phyloP scores from a whole-genome alignment of 2,888 invertebrate genomes.

The Aporophyla nigra region DNA sequence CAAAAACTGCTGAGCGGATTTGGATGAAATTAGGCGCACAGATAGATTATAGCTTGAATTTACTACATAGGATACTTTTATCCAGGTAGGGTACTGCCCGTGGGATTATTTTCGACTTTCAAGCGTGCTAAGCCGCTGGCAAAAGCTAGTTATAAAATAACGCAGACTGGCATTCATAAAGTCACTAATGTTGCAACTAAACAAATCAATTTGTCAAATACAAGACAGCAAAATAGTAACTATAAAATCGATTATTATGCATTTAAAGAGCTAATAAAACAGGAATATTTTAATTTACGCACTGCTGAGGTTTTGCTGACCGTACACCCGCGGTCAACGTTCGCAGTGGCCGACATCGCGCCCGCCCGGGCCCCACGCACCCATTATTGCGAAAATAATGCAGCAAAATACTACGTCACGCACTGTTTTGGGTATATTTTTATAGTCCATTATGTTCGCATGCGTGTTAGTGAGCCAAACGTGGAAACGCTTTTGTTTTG shows the following conservation, averaged over 20 bases:
- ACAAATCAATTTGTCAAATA: slow-evolving; percentile 32
- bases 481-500: slow-evolving; percentile 64
- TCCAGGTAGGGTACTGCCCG: no score
- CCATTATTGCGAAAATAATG: slow-evolving; percentile 84
- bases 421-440: slow-evolving; percentile 73
- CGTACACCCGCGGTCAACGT: slow-evolving; percentile 82
- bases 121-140: no score
- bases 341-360: slow-evolving; percentile 74
- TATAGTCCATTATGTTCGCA: slow-evolving; percentile 63
- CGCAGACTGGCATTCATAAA: slow-evolving; percentile 25
- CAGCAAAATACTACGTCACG: slow-evolving; percentile 73
- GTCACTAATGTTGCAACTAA: slow-evolving; percentile 30
- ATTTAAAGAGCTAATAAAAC: slow-evolving; percentile 21
- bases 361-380: slow-evolving; percentile 81
- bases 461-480: slow-evolving; percentile 61
- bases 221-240: slow-evolving; percentile 11
- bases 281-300: slow-evolving; percentile 41
- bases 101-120: no score
- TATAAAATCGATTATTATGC: slow-evolving; percentile 28
- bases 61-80: no score
- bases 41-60: no score
- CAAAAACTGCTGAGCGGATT: no score
- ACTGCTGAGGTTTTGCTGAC: slow-evolving; percentile 65
- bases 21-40: no score
- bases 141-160: slow-evolving; percentile 2